A percentile compares a stretch with the other conserved stretches of the same genome.
Evolutionary conservation across 2,113 vertebrate genomes (phyloP).

Genomic region (Pitta sordida): DNA sequence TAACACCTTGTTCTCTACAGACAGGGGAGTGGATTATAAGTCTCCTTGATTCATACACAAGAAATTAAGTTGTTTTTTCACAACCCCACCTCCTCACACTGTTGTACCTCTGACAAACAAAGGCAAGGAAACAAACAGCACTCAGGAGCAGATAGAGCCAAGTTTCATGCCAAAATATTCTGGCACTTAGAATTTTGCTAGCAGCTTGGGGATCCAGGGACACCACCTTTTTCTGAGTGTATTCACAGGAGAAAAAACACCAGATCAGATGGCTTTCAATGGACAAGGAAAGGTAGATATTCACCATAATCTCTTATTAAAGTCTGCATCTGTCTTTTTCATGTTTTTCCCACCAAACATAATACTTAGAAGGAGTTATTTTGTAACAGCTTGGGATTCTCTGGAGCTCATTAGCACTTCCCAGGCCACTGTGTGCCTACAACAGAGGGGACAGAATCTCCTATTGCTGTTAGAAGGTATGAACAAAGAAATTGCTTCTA

Average conservation of each 20-base stretch:
- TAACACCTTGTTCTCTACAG: not conserved
- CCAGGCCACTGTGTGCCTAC: too few species aligned
- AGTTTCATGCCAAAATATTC: too few species aligned
- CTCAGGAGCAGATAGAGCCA: not conserved
- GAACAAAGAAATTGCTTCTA: not conserved
- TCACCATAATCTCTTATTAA: not conserved
- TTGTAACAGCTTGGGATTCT: not conserved
- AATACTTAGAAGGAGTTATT: not conserved
- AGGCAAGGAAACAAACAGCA: not conserved
- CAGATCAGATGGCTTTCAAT: not conserved
- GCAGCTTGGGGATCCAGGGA: not conserved
- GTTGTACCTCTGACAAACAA: not conserved
- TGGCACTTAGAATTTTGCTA: not conserved
- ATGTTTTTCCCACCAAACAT: not conserved
- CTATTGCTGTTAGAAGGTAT: not conserved
- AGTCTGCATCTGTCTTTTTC: not conserved
- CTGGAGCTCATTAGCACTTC: not conserved
- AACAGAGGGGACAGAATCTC: fast-evolving
- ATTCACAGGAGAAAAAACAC: not conserved
- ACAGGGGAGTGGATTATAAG: not conserved
- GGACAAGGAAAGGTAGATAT: not conserved
- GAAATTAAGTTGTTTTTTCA: fast-evolving
- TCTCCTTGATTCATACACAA: not conserved
- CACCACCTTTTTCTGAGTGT: not conserved
- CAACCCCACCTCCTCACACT: not conserved